Conservation (phyloP, 2,888 invertebrate species). For the Oxystoma pomonae region DNA sequence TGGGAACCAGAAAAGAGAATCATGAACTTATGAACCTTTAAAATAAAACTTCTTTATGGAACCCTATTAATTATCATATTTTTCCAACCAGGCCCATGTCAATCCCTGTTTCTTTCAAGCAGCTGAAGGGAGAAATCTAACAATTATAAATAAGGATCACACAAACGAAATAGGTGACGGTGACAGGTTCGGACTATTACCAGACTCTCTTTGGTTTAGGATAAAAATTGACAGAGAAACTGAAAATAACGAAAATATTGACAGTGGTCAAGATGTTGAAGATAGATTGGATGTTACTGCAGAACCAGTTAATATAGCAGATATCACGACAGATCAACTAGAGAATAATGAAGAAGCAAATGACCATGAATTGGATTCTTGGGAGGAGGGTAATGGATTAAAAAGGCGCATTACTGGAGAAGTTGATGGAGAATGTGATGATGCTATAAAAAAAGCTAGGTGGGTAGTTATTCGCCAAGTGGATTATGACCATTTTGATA, state of each 20-base stretch:
- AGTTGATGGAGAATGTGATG: slow-evolving; percentile 12
- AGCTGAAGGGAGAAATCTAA: slow-evolving; percentile 37
- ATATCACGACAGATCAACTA: neutral
- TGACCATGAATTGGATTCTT: too few species aligned
- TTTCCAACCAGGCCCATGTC: neutral
- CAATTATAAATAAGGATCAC: slow-evolving; percentile 44
- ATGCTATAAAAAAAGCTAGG: neutral
- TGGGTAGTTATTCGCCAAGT: too few species aligned
- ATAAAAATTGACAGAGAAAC: neutral
- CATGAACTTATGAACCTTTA: too few species aligned
- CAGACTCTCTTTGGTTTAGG: slow-evolving; percentile 51
- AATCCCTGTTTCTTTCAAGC: slow-evolving; percentile 53
- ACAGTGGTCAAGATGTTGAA: neutral
- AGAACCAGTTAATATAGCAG: neutral
- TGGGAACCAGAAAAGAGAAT: too few species aligned
- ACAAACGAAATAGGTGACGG: slow-evolving; percentile 45
- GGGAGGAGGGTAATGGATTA: neutral
- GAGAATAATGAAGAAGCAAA: neutral
- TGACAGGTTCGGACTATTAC: slow-evolving; percentile 54
- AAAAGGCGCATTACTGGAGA: slow-evolving; percentile 4
- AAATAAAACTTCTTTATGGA: too few species aligned
- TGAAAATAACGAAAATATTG: too few species aligned
- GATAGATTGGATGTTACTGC: neutral
- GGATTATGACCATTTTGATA: too few species aligned
- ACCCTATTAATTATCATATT: neutral